A percentile compares a stretch with the other conserved stretches of the same genome.
Evolutionary conservation across 2,113 vertebrate species (phyloP).

Genomic region (Microtus oregoni): DNA sequence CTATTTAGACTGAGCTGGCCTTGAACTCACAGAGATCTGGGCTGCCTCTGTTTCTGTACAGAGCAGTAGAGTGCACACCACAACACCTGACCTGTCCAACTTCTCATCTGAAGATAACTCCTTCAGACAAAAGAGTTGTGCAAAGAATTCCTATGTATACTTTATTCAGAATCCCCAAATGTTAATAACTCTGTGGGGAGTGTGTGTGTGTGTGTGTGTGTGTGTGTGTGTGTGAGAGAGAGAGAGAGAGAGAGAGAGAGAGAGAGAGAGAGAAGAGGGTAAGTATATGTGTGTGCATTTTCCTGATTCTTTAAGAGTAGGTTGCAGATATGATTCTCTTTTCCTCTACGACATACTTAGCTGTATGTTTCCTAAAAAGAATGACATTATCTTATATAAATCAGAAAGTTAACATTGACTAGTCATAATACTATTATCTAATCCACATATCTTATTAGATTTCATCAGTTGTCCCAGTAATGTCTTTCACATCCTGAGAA

Average conservation of each 20-base stretch:
- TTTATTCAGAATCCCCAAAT: too few species aligned
- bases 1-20: neutral
- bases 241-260: too few species aligned
- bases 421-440: constrained; percentile 67
- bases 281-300: neutral
- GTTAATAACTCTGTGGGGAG: too few species aligned
- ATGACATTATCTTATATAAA: constrained; percentile 50
- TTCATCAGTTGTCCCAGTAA: constrained; percentile 53
- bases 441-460: constrained; percentile 40
- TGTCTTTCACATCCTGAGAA: constrained; percentile 57
- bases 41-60: neutral
- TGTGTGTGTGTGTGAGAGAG: too few species aligned
- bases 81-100: neutral
- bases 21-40: neutral
- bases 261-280: neutral
- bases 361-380: constrained; percentile 61
- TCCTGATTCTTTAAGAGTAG: neutral
- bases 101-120: neutral
- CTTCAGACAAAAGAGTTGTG: constrained; percentile 14
- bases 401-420: constrained; percentile 49
- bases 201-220: too few species aligned
- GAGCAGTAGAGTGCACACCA: neutral
- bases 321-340: neutral
- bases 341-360: neutral
- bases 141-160: too few species aligned